Base-by-base conservation (phyloP, 2,797 vertebrate genomes). In the Muraenolepis orangiensis region DNA sequence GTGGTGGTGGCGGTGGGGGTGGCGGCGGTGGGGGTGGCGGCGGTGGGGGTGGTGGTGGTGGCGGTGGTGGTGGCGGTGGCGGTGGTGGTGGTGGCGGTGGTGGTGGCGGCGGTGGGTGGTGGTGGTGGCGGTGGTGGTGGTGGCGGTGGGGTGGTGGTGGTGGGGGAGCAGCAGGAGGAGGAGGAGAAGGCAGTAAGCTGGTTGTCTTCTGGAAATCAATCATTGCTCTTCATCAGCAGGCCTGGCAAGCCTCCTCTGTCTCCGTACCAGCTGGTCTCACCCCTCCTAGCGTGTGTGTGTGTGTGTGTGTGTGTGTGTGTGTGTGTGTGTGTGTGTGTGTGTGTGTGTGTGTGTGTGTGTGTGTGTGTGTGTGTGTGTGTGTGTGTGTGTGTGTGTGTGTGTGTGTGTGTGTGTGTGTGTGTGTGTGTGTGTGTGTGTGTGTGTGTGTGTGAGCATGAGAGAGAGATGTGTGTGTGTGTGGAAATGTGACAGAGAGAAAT, bases 191-290 rank as follows among this genome's bases (percentile, higher is more conserved):
- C 88, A 88, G 86, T 85, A 86, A 82, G 86, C 84, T 84, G 82
- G 84, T 86, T 90, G 89, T 90, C 82, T 86, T 80, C 82, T 87
- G 80, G 83, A 91, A 87, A 91, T 91, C 90, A 91, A 92, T 92
- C 89, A 84, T 76, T 14, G 66, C 81, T 89, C 87, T 89, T 90
- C 86, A 87, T 86, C 83, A 12, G 77, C 79, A 40, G 83, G 79
- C 82, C 85, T 89, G 87, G 88, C 89, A 86, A 76, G 87, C 78
- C 85, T 82, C 85, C 84, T 79, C 78, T 83, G 72, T 75, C 87
- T 81, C 85, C 78, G 90, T 91, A 91, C 90, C 92, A 91, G 89
- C 89, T 89, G 87, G 85, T 82, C 81, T 86, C 83, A 75, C 78
- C 78, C 83, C 78, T 82, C 81, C 77, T 4, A 4, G 8, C 82